phyloP scores from a whole-genome alignment of 2,888 invertebrate genomes.

The Apodemia zela region DNA sequence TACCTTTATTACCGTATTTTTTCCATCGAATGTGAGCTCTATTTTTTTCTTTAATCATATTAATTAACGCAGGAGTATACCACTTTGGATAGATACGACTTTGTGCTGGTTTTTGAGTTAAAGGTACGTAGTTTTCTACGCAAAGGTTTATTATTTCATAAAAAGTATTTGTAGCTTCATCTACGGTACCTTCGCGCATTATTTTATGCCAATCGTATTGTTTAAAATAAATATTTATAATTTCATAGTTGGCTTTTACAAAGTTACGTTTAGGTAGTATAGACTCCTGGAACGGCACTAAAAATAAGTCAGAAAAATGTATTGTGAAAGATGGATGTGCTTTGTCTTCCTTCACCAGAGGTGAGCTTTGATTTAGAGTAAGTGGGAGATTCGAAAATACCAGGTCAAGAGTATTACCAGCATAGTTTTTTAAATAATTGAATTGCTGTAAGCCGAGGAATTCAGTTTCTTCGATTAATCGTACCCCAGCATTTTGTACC shows the following conservation, averaged over 20 bases:
- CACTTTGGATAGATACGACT: slow-evolving; percentile 1
- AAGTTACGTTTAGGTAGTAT: background rate
- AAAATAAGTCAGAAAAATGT: background rate
- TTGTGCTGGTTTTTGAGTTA: background rate
- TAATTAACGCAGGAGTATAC: slow-evolving; percentile 3
- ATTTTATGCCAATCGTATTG: background rate
- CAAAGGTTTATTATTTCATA: slow-evolving; percentile 4
- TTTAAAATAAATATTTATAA: slow-evolving; percentile 3
- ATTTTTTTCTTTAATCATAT: slow-evolving; percentile 12
- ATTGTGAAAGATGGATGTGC: background rate
- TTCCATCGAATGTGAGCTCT: slow-evolving; percentile 8
- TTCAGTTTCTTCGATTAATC: background rate
- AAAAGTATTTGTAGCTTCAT: background rate
- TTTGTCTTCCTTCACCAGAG: background rate
- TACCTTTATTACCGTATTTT: slow-evolving; percentile 8
- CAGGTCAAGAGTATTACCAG: slow-evolving; percentile 8
- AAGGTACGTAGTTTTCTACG: background rate
- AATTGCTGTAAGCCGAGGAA: background rate
- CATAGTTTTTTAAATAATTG: slow-evolving; percentile 10
- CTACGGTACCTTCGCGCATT: background rate
- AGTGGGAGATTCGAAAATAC: slow-evolving; percentile 4
- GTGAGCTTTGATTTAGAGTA: background rate
- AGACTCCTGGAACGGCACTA: no score
- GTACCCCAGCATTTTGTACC: background rate
- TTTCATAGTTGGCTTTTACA: background rate